phyloP scores from a whole-genome alignment of 2,888 invertebrate species.

The Tanytarsus gracilentus region DNA sequence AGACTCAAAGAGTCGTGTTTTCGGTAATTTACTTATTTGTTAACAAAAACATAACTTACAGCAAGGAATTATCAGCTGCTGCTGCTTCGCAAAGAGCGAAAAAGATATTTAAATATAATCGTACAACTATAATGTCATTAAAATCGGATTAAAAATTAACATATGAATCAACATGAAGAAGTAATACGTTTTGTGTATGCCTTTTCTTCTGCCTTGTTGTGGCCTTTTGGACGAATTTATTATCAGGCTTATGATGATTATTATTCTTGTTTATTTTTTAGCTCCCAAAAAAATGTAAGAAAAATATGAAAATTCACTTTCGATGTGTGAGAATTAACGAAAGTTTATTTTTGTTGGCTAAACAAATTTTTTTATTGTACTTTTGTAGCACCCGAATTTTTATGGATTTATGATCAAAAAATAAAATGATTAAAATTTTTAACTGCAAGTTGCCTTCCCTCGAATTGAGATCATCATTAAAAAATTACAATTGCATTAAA shows the following conservation, averaged over 20 bases:
- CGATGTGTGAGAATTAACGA: not conserved
- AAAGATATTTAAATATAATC: slow-evolving; percentile 27
- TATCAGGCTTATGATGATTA: slow-evolving; percentile 13
- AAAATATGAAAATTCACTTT: no score
- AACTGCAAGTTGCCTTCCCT: not conserved
- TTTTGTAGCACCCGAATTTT: not conserved
- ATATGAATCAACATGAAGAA: slow-evolving; percentile 13
- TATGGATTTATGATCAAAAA: not conserved
- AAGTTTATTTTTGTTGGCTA: slow-evolving; percentile 19
- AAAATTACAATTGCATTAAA: not conserved
- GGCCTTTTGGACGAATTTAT: slow-evolving; percentile 15
- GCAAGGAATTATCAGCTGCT: slow-evolving; percentile 24
- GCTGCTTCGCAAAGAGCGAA: not conserved
- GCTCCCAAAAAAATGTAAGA: no score
- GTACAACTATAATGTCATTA: slow-evolving; percentile 28
- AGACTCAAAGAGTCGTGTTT: slow-evolving; percentile 25
- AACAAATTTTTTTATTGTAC: slow-evolving; percentile 24
- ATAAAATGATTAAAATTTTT: not conserved
- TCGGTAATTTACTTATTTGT: slow-evolving; percentile 26
- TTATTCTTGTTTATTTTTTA: not conserved
- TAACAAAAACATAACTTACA: slow-evolving; percentile 22
- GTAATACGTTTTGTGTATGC: not conserved
- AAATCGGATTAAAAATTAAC: slow-evolving; percentile 27
- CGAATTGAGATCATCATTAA: not conserved
- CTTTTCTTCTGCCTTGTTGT: slow-evolving; percentile 2